Evolutionary conservation across 1,140 invertebrate genomes (phyloP).

Genomic region (Cherax destructor): DNA sequence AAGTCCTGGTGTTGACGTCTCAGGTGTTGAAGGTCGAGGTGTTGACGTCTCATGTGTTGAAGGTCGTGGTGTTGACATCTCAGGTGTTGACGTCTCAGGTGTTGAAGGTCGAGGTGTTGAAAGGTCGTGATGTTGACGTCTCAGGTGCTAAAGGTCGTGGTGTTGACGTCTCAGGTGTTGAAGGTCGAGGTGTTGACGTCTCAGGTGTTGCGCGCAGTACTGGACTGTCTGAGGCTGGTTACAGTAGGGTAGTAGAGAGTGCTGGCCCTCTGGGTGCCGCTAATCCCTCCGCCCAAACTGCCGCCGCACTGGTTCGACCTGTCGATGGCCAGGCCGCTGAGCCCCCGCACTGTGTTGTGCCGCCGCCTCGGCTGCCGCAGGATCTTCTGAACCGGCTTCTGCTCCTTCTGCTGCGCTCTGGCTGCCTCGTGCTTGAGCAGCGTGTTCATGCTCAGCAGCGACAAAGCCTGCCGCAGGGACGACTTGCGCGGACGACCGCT

Average conservation of each 20-base stretch:
- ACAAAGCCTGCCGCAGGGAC: conserved; percentile 40
- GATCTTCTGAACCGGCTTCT: conserved; percentile 60
- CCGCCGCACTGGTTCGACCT: conserved; percentile 4
- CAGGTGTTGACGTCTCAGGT: no score
- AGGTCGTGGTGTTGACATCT: no score
- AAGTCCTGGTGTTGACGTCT: no score
- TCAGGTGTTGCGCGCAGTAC: neutral
- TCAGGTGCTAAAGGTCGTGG: no score
- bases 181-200: neutral
- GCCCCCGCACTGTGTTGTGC: conserved; percentile 60
- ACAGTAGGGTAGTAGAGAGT: conserved; percentile 60
- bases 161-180: no score
- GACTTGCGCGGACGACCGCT: conserved; percentile 13
- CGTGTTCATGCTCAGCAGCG: conserved; percentile 47
- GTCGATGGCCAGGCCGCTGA: conserved; percentile 61
- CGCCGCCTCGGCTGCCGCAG: conserved; percentile 58
- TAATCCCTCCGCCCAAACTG: neutral
- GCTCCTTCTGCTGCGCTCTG: conserved; percentile 20
- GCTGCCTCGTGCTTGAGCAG: conserved; percentile 1
- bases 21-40: no score
- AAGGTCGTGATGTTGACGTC: no score
- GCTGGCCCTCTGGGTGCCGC: conserved; percentile 25
- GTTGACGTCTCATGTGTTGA: no score
- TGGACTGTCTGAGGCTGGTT: conserved; percentile 33
- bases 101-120: no score